A percentile compares a stretch with the other conserved stretches of the same genome.
phyloP scores from a whole-genome alignment of 1,140 invertebrate species.

The Radopholus similis region DNA sequence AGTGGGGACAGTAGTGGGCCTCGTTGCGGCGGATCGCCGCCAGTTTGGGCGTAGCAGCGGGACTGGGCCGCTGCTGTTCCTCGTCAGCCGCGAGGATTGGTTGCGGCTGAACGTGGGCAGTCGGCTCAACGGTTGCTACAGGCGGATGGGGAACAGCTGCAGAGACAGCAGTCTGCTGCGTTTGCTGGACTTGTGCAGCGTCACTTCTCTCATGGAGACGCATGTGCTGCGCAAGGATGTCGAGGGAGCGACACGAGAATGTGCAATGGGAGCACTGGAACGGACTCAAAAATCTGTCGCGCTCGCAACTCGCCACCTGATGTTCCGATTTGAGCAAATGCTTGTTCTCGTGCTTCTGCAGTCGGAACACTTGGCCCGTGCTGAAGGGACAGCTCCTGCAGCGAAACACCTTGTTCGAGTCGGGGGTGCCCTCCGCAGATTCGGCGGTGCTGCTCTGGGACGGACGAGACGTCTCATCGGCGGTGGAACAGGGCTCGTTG shows the following conservation, averaged over 20 bases:
- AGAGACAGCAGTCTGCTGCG: not conserved
- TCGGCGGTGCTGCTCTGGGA: not conserved
- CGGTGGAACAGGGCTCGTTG: no score
- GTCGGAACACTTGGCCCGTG: conserved; percentile 16
- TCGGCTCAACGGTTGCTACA: not conserved
- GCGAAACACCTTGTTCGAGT: not conserved
- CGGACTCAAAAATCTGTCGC: no score
- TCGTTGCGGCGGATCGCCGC: conserved; percentile 1
- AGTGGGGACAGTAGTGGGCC: conserved; percentile 23
- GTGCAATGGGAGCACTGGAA: conserved; percentile 25
- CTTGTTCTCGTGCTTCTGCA: conserved; percentile 29
- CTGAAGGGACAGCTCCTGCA: conserved; percentile 21
- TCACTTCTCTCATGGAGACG: conserved; percentile 19
- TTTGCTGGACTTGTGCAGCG: conserved; percentile 3
- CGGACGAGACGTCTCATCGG: no score
- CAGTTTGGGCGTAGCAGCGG: not conserved
- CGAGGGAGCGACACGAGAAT: conserved; percentile 25
- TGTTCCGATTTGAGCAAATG: conserved; percentile 30
- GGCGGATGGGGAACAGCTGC: not conserved
- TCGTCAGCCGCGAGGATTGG: not conserved
- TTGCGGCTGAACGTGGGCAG: not conserved
- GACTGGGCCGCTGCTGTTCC: not conserved
- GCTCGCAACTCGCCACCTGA: conserved; percentile 7
- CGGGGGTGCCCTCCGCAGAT: not conserved
- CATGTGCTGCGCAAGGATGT: conserved; percentile 24